Evolutionary conservation across 1,140 invertebrate genomes (phyloP), one percentile per base, ranked within the genome.

Genomic region (Cephus cinctus): DNA sequence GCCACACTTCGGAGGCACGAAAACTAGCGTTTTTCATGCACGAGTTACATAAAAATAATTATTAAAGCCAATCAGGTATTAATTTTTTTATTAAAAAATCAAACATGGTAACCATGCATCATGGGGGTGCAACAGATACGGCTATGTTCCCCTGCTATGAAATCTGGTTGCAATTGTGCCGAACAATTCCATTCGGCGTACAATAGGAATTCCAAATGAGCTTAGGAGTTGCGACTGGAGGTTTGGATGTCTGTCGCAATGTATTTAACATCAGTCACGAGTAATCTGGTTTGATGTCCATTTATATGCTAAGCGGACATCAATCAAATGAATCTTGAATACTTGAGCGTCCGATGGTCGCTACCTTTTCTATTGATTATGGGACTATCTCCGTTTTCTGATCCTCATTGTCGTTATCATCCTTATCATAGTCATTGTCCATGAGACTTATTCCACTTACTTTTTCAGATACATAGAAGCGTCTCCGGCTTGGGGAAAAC

Each of bases 401-500:
- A 18, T 36, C 34, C 15, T 8, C 27, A 30, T n/a, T n/a, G n/a
- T n/a, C n/a, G n/a, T n/a, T n/a, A n/a, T n/a, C n/a, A n/a, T n/a
- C 11, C 14, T 4, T 36, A 8, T 8, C 14, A 14, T 9, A 35
- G 16, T 5, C 21, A 22, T 19, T 31, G 12, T 21, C 36, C 40
- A 40, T 30, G 23, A 43, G 32, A 39, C 48, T 35, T 39, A 27
- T 34, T 41, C 14, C 40, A 52, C 40, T 27, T 52, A 56, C 21
- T 44, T 45, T 57, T 64, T 50, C 52, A 83, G 82, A 52, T 80
- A 83, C 56, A 78, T 88, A 12, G 77, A 80, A 12, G 77, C 83
- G 1, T 69, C 77, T 27, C 86, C 86, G 14, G 43, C 69, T 3
- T 87, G 86, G 86, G 85, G 78, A 0, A 85, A 81, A 56, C 73